phyloP scores from a whole-genome alignment of 2,113 vertebrate genomes.

The Oceanodroma tethys region DNA sequence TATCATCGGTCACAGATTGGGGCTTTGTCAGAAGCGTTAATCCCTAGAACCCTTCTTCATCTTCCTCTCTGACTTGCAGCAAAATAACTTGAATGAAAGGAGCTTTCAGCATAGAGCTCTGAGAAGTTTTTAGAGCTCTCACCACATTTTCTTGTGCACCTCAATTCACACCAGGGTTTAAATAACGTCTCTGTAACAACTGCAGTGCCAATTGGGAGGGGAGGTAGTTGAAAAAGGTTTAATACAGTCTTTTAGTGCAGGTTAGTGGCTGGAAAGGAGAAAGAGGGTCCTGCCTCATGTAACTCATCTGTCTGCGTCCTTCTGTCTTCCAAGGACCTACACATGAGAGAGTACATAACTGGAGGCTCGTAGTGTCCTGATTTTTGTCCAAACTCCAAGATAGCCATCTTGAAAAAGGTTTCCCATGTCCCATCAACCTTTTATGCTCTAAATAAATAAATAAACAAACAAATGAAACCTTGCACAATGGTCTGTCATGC shows the following conservation, averaged over 20 bases:
- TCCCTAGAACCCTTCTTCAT: conserved; percentile 2
- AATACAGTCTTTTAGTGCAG: background rate
- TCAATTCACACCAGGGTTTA: background rate
- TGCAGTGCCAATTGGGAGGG: background rate
- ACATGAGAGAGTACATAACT: background rate
- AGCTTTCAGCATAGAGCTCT: background rate
- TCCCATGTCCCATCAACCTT: background rate
- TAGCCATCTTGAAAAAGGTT: background rate
- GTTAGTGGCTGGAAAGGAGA: background rate
- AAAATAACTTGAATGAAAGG: background rate
- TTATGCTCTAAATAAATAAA: background rate
- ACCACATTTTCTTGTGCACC: background rate
- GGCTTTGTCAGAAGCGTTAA: background rate
- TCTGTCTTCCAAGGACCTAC: background rate
- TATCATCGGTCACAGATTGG: background rate
- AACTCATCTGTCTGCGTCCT: background rate
- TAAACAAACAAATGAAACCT: background rate
- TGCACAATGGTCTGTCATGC: background rate
- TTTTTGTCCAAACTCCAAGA: background rate
- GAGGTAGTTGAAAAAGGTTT: background rate
- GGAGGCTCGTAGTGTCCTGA: background rate
- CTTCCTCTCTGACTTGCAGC: conserved; percentile 1
- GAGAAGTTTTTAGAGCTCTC: background rate
- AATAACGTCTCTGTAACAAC: background rate
- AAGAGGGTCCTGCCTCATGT: background rate